Base-by-base conservation (phyloP, 2,888 invertebrate species). In the Allolobophora icterica region DNA sequence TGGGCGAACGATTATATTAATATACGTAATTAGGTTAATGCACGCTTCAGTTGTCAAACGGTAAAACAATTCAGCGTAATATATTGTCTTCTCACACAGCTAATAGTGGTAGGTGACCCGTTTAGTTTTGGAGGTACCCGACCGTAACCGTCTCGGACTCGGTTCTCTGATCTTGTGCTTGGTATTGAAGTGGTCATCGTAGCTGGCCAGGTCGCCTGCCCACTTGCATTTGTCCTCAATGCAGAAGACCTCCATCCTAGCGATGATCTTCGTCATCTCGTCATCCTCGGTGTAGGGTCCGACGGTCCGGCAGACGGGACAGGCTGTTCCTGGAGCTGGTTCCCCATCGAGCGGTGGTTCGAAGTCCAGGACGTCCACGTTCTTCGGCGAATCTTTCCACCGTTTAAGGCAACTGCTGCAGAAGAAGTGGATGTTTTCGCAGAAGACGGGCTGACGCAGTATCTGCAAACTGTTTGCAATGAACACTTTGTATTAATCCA, bases 381-480 rank as follows among this genome's bases (percentile, higher is more conserved):
- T 42, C 52, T 8, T 52, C 24, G 52, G 24, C 2, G 24, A n/a
- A 24, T 34, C 30, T 8, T 33, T 89, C 89, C 89, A 89, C 2
- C 89, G 35, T 19, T 89, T 35, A 13, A 89, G 35, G 35, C 89
- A 89, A 11, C 24, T 89, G 24, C 40, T 33, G 89, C 89, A 89
- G 89, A 89, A 89, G 21, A 38, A 40, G 40, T 89, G 89, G 38
- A 35, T 19, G 38, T 38, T 40, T 19, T 89, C 24, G 30, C 89
- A 89, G 35, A 38, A 40, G 35, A 89, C 89, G 0, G 89, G 38
- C 21, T 89, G 21, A 11, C 40, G 35, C 1, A 89, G 24, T 34
- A 89, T 33, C 89, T 89, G 89, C 35, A 89, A 89, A 40, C 89
- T 89, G 89, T 40, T 30, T 19, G 19, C 38, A 89, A n/a, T 33